A percentile compares a stretch with the other conserved stretches of the same genome.
These are phyloP conservation scores for Lepidothrix coronata DNA, from an alignment of 2,113 vertebrate species.

Conservation along the genomic window DNA sequence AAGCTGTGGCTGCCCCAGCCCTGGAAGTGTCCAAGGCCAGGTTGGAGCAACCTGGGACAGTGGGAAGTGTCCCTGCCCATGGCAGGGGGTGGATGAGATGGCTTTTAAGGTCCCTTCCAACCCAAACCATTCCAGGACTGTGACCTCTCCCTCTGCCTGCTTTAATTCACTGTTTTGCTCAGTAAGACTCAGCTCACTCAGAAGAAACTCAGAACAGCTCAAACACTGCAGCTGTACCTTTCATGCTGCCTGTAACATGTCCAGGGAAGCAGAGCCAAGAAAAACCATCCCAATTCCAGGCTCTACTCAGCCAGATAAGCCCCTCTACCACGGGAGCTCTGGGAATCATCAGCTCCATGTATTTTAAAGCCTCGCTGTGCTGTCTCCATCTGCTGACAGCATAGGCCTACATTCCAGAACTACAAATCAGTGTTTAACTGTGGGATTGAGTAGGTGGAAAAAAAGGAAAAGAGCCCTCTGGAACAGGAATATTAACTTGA, in stretches of 20 bases:
- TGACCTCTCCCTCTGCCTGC: not conserved
- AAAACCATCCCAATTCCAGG: not conserved
- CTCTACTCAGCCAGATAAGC: not conserved
- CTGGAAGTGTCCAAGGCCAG: not conserved
- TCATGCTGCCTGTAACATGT: not conserved
- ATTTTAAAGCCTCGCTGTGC: not conserved
- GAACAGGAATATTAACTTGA: not conserved
- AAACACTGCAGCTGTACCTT: not conserved
- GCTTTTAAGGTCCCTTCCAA: not conserved
- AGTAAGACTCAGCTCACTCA: not conserved
- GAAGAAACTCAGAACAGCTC: not conserved
- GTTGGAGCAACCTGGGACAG: not conserved
- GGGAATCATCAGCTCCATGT: fast-evolving
- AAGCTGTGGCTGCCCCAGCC: not conserved
- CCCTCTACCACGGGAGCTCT: not conserved
- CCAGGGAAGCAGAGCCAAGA: not conserved
- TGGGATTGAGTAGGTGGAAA: not conserved
- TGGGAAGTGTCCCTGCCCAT: not conserved
- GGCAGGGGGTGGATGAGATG: not conserved
- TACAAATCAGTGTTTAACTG: fast-evolving
- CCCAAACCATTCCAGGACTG: not conserved
- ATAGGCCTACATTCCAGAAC: not conserved
- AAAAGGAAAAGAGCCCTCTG: not conserved
- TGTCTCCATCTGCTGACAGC: not conserved
- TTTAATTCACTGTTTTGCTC: not conserved